Percentiles rank a stretch among this genome's conserved stretches.
phyloP scores from a whole-genome alignment of 2,888 invertebrate genomes.

The Zygothrica quintamaculata region DNA sequence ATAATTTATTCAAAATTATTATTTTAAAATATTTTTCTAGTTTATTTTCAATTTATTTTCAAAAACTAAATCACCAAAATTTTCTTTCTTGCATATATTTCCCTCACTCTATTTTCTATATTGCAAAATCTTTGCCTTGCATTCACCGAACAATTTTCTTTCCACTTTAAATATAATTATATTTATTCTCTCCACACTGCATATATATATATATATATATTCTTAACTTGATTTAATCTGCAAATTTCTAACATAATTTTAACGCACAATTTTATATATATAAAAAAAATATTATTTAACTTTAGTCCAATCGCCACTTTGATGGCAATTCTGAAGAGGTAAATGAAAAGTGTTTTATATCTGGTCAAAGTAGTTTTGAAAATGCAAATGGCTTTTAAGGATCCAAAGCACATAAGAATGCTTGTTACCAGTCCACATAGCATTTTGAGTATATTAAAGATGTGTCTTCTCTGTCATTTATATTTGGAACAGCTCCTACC shows the following conservation, averaged over 20 bases:
- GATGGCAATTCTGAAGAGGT: slow-evolving; percentile 97
- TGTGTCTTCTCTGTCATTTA: too few species aligned
- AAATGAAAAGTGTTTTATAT: slow-evolving; percentile 85
- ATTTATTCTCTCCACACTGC: slow-evolving; percentile 43
- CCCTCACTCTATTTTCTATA: slow-evolving; percentile 70
- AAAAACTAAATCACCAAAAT: slow-evolving; percentile 82
- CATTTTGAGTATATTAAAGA: background rate
- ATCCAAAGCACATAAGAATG: slow-evolving; percentile 34
- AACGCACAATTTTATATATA: slow-evolving; percentile 52
- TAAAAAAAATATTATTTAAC: too few species aligned
- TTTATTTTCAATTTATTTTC: slow-evolving; percentile 38
- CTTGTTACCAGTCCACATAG: slow-evolving; percentile 44
- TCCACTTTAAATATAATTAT: slow-evolving; percentile 36
- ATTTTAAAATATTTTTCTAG: slow-evolving; percentile 1
- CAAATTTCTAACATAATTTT: slow-evolving; percentile 46
- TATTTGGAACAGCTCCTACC: slow-evolving; percentile 14
- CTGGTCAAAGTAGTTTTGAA: slow-evolving; percentile 57
- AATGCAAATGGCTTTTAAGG: slow-evolving; percentile 33
- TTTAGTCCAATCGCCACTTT: slow-evolving; percentile 97
- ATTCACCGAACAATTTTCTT: slow-evolving; percentile 19
- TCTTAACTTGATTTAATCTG: slow-evolving; percentile 43
- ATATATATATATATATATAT: slow-evolving; percentile 46
- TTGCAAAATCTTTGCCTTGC: slow-evolving; percentile 42
- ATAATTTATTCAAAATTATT: background rate
- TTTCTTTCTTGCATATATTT: slow-evolving; percentile 78